A percentile compares a stretch with the other conserved stretches of the same genome.
These are phyloP conservation scores for Falco concolor DNA, from an alignment of 2,797 vertebrate genomes.

Conservation along the genomic window DNA sequence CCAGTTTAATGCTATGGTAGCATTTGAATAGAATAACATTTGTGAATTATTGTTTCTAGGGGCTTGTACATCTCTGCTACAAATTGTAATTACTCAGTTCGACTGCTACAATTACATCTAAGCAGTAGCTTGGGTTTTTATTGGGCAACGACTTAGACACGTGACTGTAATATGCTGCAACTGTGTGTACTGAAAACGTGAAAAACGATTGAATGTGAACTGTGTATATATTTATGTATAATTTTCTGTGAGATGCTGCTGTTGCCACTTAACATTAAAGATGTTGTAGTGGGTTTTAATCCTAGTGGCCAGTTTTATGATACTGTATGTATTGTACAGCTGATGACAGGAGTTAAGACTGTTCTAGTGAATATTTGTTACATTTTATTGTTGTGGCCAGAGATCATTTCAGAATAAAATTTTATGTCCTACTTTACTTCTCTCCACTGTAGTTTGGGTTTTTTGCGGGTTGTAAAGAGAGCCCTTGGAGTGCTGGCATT, in stretches of 20 bases:
- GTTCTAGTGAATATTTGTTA: conserved; percentile 98
- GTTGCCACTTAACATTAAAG: conserved; percentile 82
- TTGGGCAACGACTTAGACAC: conserved; percentile 81
- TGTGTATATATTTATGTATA: conserved; percentile 83
- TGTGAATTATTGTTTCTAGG: conserved; percentile 76
- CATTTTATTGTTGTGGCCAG: conserved; percentile 98
- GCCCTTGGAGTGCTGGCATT: not conserved
- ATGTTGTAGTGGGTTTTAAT: conserved; percentile 85
- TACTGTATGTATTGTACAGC: conserved; percentile 97
- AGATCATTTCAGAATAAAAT: conserved; percentile 89
- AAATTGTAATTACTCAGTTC: conserved; percentile 74
- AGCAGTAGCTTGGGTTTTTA: conserved; percentile 77
- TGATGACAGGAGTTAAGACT: conserved; percentile 86
- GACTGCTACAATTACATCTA: conserved; percentile 74
- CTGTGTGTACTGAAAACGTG: conserved; percentile 88
- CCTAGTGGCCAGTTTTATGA: conserved; percentile 90
- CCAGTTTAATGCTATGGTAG: conserved; percentile 74
- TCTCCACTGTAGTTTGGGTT: conserved; percentile 51
- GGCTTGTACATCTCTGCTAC: conserved; percentile 78
- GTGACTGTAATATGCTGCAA: conserved; percentile 86
- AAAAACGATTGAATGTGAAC: conserved; percentile 85
- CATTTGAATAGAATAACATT: conserved; percentile 70
- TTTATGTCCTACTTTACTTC: conserved; percentile 79
- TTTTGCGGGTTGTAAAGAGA: not conserved
- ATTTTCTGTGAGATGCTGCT: conserved; percentile 88